These are phyloP conservation scores for Laothoe populi DNA, from an alignment of 2,888 invertebrate species.

Conservation along the genomic window DNA sequence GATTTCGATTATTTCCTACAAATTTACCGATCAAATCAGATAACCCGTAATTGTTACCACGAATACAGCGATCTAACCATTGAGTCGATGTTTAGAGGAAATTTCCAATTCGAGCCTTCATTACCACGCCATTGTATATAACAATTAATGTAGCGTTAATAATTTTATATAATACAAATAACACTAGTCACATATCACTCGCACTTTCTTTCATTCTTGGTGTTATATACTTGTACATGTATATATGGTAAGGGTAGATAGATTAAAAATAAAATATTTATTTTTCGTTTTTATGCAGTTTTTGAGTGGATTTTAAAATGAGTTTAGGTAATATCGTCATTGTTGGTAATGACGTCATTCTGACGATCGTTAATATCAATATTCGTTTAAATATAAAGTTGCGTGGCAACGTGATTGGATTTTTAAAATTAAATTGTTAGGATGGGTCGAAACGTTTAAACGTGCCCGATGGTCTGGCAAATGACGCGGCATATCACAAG, in stretches of 20 bases:
- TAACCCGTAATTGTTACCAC: background rate
- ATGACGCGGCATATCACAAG: background rate
- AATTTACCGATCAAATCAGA: conserved; percentile 8
- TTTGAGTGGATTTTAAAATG: background rate
- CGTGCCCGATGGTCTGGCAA: background rate
- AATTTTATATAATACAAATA: conserved; percentile 68
- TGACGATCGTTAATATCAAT: conserved; percentile 9
- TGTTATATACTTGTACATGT: conserved; percentile 72
- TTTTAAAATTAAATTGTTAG: conserved; percentile 17
- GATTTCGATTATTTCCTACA: conserved; percentile 20
- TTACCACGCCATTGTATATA: conserved; percentile 54
- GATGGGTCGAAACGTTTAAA: conserved; percentile 2
- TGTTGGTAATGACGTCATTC: background rate
- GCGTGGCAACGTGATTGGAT: conserved; percentile 42
- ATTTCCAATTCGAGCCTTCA: conserved; percentile 16
- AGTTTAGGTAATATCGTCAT: background rate
- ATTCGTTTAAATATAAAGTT: conserved; percentile 37
- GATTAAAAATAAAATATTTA: conserved; percentile 33
- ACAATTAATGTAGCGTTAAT: conserved; percentile 59
- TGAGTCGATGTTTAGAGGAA: background rate
- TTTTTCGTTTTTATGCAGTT: conserved; percentile 16
- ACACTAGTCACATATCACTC: conserved; percentile 80
- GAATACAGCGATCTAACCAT: background rate
- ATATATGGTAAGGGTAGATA: conserved; percentile 58
- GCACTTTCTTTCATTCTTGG: conserved; percentile 80